Evolutionary conservation across 2,888 invertebrate genomes (phyloP).

Genomic region (Pollenia amentaria): DNA sequence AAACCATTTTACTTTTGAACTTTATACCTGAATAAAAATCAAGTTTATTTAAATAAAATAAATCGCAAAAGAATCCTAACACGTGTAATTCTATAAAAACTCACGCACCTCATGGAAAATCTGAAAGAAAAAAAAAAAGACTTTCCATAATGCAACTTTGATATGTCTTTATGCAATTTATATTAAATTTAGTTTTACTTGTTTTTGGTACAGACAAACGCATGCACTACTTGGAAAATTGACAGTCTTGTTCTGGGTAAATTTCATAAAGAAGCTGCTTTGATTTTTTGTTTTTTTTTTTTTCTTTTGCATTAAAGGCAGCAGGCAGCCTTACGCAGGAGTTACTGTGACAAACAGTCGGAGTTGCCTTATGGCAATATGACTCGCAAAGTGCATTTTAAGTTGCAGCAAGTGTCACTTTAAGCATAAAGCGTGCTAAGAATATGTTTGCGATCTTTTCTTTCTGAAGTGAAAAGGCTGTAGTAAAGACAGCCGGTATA

Average conservation of each 20-base stretch:
- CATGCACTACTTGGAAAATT: constrained; percentile 10
- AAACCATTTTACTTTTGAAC: constrained; percentile 40
- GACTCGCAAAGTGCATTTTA: constrained; percentile 75
- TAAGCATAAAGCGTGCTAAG: constrained; percentile 66
- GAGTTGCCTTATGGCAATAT: constrained; percentile 65
- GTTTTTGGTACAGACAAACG: constrained; percentile 13
- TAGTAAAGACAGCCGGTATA: constrained; percentile 6
- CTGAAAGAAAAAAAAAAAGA: constrained; percentile 2
- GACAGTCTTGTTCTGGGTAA: constrained; percentile 41
- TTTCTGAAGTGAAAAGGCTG: not conserved
- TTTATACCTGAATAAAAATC: constrained; percentile 14
- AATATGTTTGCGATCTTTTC: constrained; percentile 49
- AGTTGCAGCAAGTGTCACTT: constrained; percentile 75
- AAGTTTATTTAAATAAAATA: constrained; percentile 55
- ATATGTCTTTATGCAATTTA: constrained; percentile 69
- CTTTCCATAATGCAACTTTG: constrained; percentile 71
- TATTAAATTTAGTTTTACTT: constrained; percentile 48
- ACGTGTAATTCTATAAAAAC: constrained; percentile 43
- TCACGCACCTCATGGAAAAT: constrained; percentile 60
- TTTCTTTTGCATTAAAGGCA: not conserved
- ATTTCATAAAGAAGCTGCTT: constrained; percentile 44
- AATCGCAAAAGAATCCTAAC: constrained; percentile 34
- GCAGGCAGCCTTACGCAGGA: constrained; percentile 12
- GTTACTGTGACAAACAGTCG: not conserved
- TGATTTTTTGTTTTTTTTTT: constrained; percentile 37